phyloP scores from a whole-genome alignment of 1,140 invertebrate species.

The Hylaeus anthracinus region DNA sequence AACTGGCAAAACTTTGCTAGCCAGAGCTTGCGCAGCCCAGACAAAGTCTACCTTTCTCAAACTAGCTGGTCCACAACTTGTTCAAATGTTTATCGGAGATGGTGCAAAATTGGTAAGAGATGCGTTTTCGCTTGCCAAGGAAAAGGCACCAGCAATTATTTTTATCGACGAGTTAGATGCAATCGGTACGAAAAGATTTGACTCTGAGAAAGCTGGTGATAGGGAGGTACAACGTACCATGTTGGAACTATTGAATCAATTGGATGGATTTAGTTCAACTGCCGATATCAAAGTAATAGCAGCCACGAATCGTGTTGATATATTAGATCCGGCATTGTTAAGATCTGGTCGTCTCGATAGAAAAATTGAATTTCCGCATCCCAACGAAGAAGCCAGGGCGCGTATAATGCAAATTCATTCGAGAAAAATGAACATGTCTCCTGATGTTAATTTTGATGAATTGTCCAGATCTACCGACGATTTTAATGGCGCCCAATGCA shows the following conservation, averaged over 20 bases:
- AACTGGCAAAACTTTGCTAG: slow-evolving; percentile 97
- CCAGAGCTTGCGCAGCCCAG: slow-evolving; percentile 98
- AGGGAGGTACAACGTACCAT: slow-evolving; percentile 99
- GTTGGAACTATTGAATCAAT: slow-evolving; percentile 98
- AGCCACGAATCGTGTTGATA: slow-evolving; percentile 99
- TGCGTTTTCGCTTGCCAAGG: slow-evolving; percentile 99
- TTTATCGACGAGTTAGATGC: slow-evolving; percentile 99
- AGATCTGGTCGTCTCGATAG: slow-evolving; percentile 98
- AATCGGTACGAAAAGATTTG: slow-evolving; percentile 99
- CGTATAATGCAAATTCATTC: slow-evolving; percentile 99
- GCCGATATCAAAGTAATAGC: slow-evolving; percentile 99
- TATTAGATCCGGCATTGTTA: slow-evolving; percentile 97
- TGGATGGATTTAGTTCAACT: slow-evolving; percentile 99
- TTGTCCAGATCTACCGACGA: slow-evolving; percentile 99
- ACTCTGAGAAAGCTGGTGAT: slow-evolving; percentile 99
- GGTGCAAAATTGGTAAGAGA: slow-evolving; percentile 99
- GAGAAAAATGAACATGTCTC: slow-evolving; percentile 99
- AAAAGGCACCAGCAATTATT: slow-evolving; percentile 99
- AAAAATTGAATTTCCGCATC: slow-evolving; percentile 99
- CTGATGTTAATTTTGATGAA: slow-evolving; percentile 99
- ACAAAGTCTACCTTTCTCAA: slow-evolving; percentile 99
- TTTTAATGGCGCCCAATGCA: slow-evolving; percentile 99
- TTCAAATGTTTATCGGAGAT: slow-evolving; percentile 99
- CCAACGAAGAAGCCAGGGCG: slow-evolving; percentile 99
- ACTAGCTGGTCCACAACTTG: slow-evolving; percentile 98